phyloP scores from a whole-genome alignment of 2,888 invertebrate species.

The Cantharis flavilabris region DNA sequence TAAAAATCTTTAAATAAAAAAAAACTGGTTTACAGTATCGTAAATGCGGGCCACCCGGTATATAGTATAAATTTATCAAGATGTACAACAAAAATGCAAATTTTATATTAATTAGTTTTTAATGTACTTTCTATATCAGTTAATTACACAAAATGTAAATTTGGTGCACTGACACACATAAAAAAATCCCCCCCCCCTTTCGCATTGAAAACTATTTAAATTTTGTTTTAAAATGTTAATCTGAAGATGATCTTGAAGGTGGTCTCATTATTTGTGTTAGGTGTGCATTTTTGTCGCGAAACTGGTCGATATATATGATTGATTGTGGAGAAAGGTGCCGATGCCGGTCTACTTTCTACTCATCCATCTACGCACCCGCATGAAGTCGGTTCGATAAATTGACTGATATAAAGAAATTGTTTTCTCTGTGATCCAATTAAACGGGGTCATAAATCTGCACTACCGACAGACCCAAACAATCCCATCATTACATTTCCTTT shows the following conservation, averaged over 20 bases:
- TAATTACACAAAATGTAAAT: neutral
- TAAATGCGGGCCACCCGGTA: neutral
- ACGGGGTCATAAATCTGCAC: neutral
- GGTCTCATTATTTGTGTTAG: neutral
- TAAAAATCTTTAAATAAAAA: too few relatives aligned
- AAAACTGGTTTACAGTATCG: too few relatives aligned
- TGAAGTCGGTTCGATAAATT: neutral
- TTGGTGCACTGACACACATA: neutral
- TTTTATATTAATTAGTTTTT: neutral
- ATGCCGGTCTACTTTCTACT: neutral
- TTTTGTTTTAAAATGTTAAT: neutral
- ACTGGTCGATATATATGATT: neutral
- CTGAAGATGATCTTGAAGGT: neutral
- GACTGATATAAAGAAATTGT: neutral
- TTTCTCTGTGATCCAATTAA: neutral
- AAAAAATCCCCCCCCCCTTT: neutral
- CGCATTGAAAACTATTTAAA: neutral
- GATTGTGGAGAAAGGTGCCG: neutral
- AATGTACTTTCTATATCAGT: neutral
- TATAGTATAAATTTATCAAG: neutral
- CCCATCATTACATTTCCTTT: neutral
- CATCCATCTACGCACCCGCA: neutral
- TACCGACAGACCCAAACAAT: neutral
- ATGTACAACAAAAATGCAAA: neutral
- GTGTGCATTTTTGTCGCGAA: neutral